Evolutionary conservation across 2,797 vertebrate species (phyloP).

Genomic region (Sebastes vulpes): DNA sequence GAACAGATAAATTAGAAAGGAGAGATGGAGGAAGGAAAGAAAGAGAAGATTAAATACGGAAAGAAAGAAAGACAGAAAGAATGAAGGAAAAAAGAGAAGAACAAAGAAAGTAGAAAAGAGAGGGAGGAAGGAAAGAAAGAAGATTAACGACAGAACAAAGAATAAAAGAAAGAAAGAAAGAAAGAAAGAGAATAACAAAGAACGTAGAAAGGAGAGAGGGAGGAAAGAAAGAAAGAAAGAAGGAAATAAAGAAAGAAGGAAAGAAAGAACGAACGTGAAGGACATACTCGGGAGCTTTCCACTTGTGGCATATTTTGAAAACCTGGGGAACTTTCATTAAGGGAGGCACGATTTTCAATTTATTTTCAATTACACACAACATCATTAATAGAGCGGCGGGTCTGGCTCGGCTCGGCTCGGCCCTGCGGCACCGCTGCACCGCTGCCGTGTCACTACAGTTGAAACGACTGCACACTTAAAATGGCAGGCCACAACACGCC

Average conservation of each 20-base stretch:
- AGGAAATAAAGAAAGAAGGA: not conserved
- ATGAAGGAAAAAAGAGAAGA: no score
- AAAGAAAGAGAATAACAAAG: no score
- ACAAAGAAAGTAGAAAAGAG: no score
- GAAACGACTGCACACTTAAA: constrained; percentile 43
- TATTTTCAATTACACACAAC: constrained; percentile 68
- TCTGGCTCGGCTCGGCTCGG: constrained; percentile 32
- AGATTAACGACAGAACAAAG: no score
- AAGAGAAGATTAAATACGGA: no score
- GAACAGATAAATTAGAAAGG: no score
- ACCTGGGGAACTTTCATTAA: constrained; percentile 24
- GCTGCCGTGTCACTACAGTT: constrained; percentile 17
- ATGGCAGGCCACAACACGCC: constrained; percentile 37
- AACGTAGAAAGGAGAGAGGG: not conserved
- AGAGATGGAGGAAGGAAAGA: no score
- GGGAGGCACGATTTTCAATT: constrained; percentile 48
- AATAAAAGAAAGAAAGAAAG: no score
- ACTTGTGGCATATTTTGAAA: constrained; percentile 28
- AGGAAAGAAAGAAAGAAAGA: not conserved
- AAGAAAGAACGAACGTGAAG: not conserved
- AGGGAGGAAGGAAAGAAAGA: no score
- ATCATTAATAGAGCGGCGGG: constrained; percentile 47
- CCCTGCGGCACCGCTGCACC: constrained; percentile 30
- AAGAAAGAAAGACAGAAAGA: no score
- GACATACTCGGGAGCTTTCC: not conserved